A percentile compares a stretch with the other conserved stretches of the same genome.
Evolutionary conservation across 2,888 invertebrate species (phyloP).

Genomic region (Baronia brevicornis): DNA sequence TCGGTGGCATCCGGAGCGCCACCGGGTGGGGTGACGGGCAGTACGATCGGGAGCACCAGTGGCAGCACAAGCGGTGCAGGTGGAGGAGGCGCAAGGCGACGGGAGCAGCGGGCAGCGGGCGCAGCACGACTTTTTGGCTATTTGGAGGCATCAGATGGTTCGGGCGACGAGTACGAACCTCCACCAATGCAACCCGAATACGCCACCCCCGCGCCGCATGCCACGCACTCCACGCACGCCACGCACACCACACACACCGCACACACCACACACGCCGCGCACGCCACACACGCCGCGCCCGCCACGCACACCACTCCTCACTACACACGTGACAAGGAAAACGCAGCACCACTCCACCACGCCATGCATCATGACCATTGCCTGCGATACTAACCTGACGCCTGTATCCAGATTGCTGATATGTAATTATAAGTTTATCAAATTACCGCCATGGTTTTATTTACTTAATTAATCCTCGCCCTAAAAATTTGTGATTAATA

Average conservation of each 20-base stretch:
- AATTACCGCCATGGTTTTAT: no score
- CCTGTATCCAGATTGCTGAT: constrained; percentile 13
- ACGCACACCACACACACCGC: constrained; percentile 19
- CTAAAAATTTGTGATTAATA: no score
- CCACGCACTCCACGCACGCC: constrained; percentile 19
- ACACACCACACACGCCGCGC: constrained; percentile 16
- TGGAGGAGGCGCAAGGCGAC: constrained; percentile 21
- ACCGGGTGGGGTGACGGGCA: constrained; percentile 25
- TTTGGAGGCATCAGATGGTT: constrained; percentile 75
- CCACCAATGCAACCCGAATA: constrained; percentile 37
- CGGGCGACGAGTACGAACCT: constrained; percentile 59
- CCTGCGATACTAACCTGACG: constrained; percentile 48
- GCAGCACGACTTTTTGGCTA: constrained; percentile 79
- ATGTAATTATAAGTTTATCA: constrained; percentile 3
- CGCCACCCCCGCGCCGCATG: constrained; percentile 27
- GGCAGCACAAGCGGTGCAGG: no score
- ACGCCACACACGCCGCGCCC: constrained; percentile 20
- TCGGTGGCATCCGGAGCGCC: no score
- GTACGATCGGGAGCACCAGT: no score
- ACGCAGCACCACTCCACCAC: constrained; percentile 55
- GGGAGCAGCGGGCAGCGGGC: constrained; percentile 26
- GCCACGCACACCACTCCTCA: constrained; percentile 22
- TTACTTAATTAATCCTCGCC: no score
- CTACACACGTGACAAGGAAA: constrained; percentile 61
- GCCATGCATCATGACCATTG: constrained; percentile 63